Base-by-base conservation (phyloP, 1,140 invertebrate genomes). In the Trachymyrmex septentrionalis region DNA sequence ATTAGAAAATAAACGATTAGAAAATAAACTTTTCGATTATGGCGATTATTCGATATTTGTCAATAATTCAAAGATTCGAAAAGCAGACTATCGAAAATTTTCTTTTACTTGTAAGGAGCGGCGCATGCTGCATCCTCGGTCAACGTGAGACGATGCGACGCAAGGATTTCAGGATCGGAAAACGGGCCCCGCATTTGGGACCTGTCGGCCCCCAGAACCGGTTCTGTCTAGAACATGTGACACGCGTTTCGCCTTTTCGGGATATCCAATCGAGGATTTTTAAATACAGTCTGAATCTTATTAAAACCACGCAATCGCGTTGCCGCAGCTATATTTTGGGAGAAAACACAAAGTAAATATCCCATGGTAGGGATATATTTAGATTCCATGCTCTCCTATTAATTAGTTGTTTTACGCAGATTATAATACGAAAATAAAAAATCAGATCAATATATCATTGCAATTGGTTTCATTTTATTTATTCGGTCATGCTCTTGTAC, bases 91-190 rank as follows among this genome's bases (percentile, higher is more conserved):
- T 57, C 84, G 38, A 82, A 88, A 89, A 78, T 84, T 88, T 90
- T 38, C 57, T 73, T 87, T 38, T 76, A 38, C 64, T 72, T 71
- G 48, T 55, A 77, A 55, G 69, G 34, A 63, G 48, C 34, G 38
- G 1, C n/a, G 53, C 27, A 10, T 24, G 27, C n/a, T 12, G 21
- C 75, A 16, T 87, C 88, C 53, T 78, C 63, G 63, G 63, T 53
- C 61, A 57, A 81, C 9, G 27, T 27, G 63, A 53, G 34, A 80
- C 59, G 53, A 57, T 30, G 50, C 59, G 53, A 57, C 24, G 50
- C 88, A 86, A 90, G 89, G 86, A 90, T 88, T 90, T 90, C 86
- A 90, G 86, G 86, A 90, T 48, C 80, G 76, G 88, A 89, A 80
- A 81, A 90, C 81, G 85, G 86, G 57, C 69, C 71, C 64, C 86